Evolutionary conservation across 2,113 vertebrate genomes (phyloP).

Genomic region (Cyphomyrus discorhynchus): DNA sequence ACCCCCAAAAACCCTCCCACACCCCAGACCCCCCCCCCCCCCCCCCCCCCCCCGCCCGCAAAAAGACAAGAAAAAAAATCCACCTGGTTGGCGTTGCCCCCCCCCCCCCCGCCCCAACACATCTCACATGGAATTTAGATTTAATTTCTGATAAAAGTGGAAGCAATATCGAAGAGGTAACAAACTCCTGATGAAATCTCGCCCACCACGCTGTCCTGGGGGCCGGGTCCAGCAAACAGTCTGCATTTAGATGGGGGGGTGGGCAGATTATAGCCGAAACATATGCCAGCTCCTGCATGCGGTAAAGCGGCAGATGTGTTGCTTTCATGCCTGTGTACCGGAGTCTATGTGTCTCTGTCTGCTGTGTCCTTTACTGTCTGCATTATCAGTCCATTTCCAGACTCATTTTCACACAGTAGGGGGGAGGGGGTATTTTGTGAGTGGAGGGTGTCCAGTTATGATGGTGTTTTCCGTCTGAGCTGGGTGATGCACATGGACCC

Average conservation of each 20-base stretch:
- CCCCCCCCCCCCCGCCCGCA: too few species aligned
- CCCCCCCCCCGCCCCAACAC: background rate
- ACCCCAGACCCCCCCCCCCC: too few species aligned
- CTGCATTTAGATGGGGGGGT: background rate
- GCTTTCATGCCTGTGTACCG: background rate
- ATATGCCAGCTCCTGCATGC: background rate
- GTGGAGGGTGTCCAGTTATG: background rate
- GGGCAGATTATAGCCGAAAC: background rate
- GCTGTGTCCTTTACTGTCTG: background rate
- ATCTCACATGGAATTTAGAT: slow-evolving; percentile 7
- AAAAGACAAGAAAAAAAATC: too few species aligned
- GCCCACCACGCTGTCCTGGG: background rate
- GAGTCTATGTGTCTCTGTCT: background rate
- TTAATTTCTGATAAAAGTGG: slow-evolving; percentile 9
- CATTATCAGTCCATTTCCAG: background rate
- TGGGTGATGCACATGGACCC: background rate
- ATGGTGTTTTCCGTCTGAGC: background rate
- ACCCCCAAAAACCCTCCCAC: too few species aligned
- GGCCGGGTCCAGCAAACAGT: background rate
- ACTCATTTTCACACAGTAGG: background rate
- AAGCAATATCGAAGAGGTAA: slow-evolving; percentile 4
- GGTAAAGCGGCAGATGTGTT: background rate
- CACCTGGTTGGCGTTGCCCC: background rate
- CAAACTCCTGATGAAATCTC: background rate
- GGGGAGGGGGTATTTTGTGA: background rate